Conservation (phyloP, 2,888 invertebrate genomes). For the Caenorhabditis becei region DNA sequence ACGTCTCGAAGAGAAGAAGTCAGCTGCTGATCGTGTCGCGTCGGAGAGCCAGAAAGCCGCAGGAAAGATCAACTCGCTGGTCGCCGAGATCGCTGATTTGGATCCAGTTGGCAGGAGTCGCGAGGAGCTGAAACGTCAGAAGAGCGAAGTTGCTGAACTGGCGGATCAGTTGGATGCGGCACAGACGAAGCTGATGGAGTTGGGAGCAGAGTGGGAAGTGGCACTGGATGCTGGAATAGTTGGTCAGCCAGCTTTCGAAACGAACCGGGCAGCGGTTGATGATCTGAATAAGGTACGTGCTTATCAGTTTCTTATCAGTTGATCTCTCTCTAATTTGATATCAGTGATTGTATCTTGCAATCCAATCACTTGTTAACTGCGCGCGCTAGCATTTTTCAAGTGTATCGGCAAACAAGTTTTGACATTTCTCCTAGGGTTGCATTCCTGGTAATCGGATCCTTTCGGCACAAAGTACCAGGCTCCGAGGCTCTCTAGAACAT, state of each 20-base stretch:
- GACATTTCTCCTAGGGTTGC: not conserved
- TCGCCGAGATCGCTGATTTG: conserved; percentile 65
- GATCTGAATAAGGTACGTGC: conserved; percentile 64
- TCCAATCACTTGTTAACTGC: not conserved
- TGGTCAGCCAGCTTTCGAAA: conserved; percentile 58
- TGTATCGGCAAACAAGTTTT: not conserved
- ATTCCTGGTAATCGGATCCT: not conserved
- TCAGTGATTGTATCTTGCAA: not conserved
- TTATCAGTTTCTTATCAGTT: too few relatives aligned
- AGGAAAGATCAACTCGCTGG: conserved; percentile 44
- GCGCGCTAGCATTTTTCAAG: not conserved
- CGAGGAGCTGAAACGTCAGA: conserved; percentile 84
- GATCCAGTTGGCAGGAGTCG: conserved; percentile 70
- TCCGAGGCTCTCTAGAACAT: not conserved
- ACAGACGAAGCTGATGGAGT: conserved; percentile 42
- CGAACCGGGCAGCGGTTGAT: conserved; percentile 51
- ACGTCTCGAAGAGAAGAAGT: conserved; percentile 53
- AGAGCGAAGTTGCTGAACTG: conserved; percentile 78
- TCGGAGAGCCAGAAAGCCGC: conserved; percentile 46
- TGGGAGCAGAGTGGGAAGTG: conserved; percentile 55
- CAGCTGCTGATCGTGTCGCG: conserved; percentile 48
- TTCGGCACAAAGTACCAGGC: not conserved
- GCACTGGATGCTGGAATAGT: conserved; percentile 60
- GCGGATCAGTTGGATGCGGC: conserved; percentile 76
- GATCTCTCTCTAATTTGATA: not conserved